Evolutionary conservation across 2,888 invertebrate genomes (phyloP).

Genomic region (Ypsolopha scabrella): DNA sequence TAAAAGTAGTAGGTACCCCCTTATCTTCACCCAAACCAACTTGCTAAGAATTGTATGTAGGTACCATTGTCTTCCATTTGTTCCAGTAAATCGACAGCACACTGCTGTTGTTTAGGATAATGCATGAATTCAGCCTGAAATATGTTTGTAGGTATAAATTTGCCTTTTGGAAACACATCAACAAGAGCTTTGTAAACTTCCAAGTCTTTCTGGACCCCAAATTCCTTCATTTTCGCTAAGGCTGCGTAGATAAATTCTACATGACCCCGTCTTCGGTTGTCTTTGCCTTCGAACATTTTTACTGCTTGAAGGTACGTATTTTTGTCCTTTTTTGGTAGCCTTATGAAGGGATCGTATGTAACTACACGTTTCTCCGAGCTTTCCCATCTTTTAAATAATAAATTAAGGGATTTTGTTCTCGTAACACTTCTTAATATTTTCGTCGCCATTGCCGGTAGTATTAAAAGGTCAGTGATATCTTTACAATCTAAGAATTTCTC

Average conservation of each 20-base stretch:
- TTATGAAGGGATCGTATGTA: conserved; percentile 56
- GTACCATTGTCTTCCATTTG: conserved; percentile 96
- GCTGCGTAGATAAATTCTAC: conserved; percentile 96
- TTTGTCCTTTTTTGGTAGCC: conserved; percentile 70
- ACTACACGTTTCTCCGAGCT: conserved; percentile 46
- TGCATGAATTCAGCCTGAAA: conserved; percentile 93
- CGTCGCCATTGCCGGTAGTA: conserved; percentile 30
- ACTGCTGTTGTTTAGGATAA: conserved; percentile 96
- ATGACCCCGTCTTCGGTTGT: conserved; percentile 82
- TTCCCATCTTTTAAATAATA: conserved; percentile 41
- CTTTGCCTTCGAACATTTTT: conserved; percentile 77
- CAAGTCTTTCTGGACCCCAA: conserved; percentile 88
- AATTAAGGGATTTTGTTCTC: conserved; percentile 24
- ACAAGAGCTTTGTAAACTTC: conserved; percentile 88
- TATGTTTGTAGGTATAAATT: conserved; percentile 83
- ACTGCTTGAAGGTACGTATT: conserved; percentile 79
- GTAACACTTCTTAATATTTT: conserved; percentile 39
- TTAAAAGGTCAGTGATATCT: too few relatives aligned
- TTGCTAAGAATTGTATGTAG: conserved; percentile 9
- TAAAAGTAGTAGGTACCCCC: not conserved
- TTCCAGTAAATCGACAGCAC: conserved; percentile 88
- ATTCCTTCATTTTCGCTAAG: conserved; percentile 88
- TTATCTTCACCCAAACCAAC: not conserved
- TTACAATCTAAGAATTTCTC: too few relatives aligned
- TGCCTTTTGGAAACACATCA: conserved; percentile 90